Evolutionary conservation across 53 echinoderm and acorn worm genomes (phyloP), one percentile per base, ranked within the genome.

Genomic region (Stichopus horrens): DNA sequence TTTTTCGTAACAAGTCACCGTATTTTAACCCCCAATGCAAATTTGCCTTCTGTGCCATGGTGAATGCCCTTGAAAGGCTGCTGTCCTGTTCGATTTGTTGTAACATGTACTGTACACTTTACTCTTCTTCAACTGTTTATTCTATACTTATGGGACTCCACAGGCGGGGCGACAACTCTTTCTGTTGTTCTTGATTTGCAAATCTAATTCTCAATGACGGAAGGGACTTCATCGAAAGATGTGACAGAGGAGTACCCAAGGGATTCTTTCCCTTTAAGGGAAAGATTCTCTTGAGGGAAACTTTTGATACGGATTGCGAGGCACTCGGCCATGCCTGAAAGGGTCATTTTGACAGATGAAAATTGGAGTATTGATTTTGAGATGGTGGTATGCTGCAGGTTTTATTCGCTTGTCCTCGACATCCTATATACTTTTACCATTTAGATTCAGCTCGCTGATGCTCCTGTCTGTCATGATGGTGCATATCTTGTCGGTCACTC

Each of bases 341-440:
- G 80, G 57, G 57, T 58, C 58, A 22, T 23, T 57, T 58, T 81
- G 81, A 81, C 81, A 81, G 54, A 54, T 79, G 79, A 54, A 79
- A 79, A 79, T 55, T 79, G 14, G 56, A 56, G 79, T 79, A 79
- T 79, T 79, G 79, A 79, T 79, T 79, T 79, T 79, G 18, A 79
- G 8, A 8, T 11, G 5, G 54, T 79, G 79, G 56, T 54, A 55
- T 79, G 79, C 79, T 54, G 19, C n/a, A 79, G 71, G 71, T 71
- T 13, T 63, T 63, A 7, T 63, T 63, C 63, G 10, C 8, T 63
- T 63, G 10, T 63, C 16, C 63, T 63, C 16, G 11, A 13, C 16
- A 0, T 16, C 16, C 63, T 13, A 16, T 63, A 63, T 63, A 13
- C 63, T 5, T 63, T 13, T 13, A 63, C 63, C 10, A 60, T 60